A percentile compares a stretch with the other conserved stretches of the same genome.
Conservation (phyloP, 2,113 vertebrate species). For the Perca fluviatilis region DNA sequence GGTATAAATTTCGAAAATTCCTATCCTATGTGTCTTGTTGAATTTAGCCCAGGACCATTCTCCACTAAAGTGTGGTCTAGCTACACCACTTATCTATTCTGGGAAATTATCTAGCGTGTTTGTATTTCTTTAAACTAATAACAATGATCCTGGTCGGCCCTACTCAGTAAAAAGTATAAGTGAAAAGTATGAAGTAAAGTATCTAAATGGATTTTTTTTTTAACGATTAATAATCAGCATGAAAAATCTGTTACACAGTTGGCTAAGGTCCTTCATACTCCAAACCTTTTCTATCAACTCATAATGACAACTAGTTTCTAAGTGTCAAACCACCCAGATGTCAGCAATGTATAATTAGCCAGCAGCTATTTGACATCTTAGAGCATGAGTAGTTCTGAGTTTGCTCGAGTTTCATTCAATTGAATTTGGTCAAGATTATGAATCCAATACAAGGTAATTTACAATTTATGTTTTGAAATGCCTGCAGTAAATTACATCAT, state of each 20-base stretch:
- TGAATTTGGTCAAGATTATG: not conserved
- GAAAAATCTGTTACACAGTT: no score
- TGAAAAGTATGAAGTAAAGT: not conserved
- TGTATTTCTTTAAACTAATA: no score
- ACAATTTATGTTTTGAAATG: not conserved
- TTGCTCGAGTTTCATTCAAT: not conserved
- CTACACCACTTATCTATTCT: no score
- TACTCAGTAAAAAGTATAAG: no score
- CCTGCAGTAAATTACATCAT: not conserved
- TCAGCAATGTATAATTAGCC: not conserved
- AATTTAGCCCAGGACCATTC: not conserved
- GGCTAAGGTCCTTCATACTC: no score
- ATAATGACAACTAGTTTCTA: not conserved
- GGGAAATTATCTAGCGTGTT: no score
- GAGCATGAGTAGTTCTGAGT: not conserved
- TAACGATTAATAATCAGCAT: no score
- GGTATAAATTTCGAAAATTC: slow-evolving; percentile 12
- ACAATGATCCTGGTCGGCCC: no score
- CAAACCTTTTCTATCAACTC: no score
- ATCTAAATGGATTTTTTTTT: not conserved
- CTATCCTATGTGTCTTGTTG: not conserved
- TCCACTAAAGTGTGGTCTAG: no score
- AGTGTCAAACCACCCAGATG: slow-evolving; percentile 18
- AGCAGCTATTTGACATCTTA: slow-evolving; percentile 28
- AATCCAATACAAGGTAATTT: not conserved